Evolutionary conservation across 23 tunicate species (phyloP).

Genomic region (Trididemnum clinides): DNA sequence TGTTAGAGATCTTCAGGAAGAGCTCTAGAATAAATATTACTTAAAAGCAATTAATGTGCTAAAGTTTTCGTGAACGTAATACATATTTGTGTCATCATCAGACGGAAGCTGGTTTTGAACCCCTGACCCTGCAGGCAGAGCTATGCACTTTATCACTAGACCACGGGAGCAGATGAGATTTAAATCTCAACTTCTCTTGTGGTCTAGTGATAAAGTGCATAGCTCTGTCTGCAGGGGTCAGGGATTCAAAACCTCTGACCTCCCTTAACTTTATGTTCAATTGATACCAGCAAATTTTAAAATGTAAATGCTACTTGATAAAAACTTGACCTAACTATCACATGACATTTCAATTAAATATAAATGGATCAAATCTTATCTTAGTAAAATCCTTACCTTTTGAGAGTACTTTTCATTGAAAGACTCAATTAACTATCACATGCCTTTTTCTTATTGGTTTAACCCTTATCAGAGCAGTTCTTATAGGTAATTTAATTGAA

Average conservation of each 20-base stretch:
- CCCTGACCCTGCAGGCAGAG: neutral
- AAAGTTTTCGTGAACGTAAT: neutral
- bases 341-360: too few relatives aligned
- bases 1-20: slow-evolving; percentile 9
- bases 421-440: slow-evolving; percentile 3
- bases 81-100: neutral
- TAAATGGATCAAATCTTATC: too few relatives aligned
- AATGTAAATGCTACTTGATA: too few relatives aligned
- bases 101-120: slow-evolving; percentile 7
- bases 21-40: neutral
- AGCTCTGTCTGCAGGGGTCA: neutral
- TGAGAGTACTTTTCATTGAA: slow-evolving; percentile 2
- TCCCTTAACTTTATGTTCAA: neutral
- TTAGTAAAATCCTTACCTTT: neutral
- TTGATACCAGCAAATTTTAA: too few relatives aligned
- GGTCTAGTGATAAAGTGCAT: slow-evolving; percentile 15
- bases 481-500: neutral
- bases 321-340: too few relatives aligned
- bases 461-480: neutral
- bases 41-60: slow-evolving; percentile 13
- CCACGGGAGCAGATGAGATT: slow-evolving; percentile 9
- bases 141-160: slow-evolving; percentile 14
- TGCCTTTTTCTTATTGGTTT: neutral
- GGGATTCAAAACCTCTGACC: slow-evolving; percentile 3
- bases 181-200: slow-evolving; percentile 2